Evolutionary conservation across 2,888 invertebrate genomes (phyloP), one percentile per base, ranked within the genome.

Genomic region (Drosophila multiciliata): DNA sequence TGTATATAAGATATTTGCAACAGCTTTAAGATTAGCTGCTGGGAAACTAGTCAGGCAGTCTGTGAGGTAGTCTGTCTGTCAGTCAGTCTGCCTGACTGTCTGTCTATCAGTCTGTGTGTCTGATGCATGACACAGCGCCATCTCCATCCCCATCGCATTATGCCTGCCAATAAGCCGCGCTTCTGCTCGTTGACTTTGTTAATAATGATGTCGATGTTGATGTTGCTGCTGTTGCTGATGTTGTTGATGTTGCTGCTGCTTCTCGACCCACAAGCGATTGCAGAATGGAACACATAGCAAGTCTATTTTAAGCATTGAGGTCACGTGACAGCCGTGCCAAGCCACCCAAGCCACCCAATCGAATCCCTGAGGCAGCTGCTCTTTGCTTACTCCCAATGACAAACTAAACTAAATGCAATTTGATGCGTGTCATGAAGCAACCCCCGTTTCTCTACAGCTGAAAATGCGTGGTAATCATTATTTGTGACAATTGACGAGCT

Each of bases 381-480:
- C 54, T 58, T 80, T 80, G 73, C 71, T 76, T 73, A 50, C 45
- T 66, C 70, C 70, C 63, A 74, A 63, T 73, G 75, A 70, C 83
- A 75, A 83, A 87, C 86, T 77, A 82, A 84, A 82, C 87, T 84
- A 88, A 87, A 89, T 87, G 87, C 87, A 88, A 88, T 81, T 89
- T 81, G 82, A 87, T 87, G 87, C 87, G 83, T 84, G 83, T 84
- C 87, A 75, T 77, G 83, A 76, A 63, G 71, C 63, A 55, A n/a
- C 60, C 42, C 66, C 40, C 23, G 2, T 45, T 17, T 26, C 55
- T 38, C 55, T 38, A 6, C 6, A 15, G 70, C 58, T 50, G 72
- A 86, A 86, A 87, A 88, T 83, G 88, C 86, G 83, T 77, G 57
- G 88, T 86, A 88, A 88, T 88, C 88, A 86, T 86, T 86, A 86